Conservation (phyloP, 2,888 invertebrate genomes). For the Xestia sexstrigata region DNA sequence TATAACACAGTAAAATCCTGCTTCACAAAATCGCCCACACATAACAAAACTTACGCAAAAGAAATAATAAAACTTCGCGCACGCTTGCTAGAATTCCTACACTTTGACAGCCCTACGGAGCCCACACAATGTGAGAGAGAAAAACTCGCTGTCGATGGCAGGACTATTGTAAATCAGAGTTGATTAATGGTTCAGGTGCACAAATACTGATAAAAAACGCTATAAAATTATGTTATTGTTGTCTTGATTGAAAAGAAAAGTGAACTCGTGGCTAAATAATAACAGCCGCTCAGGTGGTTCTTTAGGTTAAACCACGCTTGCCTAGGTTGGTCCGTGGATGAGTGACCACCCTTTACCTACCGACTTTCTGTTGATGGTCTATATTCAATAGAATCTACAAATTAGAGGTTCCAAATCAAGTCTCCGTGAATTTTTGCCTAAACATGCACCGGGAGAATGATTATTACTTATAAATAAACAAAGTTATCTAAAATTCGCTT, state of each 20-base stretch:
- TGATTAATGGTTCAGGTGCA: constrained; percentile 46
- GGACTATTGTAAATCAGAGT: constrained; percentile 34
- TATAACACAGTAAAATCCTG: neutral
- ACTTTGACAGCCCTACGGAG: constrained; percentile 9
- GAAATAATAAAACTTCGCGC: constrained; percentile 21
- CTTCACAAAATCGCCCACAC: constrained; percentile 7
- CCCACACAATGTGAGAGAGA: constrained; percentile 13
- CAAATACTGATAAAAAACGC: constrained; percentile 46
- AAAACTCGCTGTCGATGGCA: constrained; percentile 41
- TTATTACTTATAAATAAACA: too few relatives aligned
- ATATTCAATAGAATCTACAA: too few relatives aligned
- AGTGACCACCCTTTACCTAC: too few relatives aligned
- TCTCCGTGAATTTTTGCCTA: too few relatives aligned
- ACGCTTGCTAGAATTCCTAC: neutral
- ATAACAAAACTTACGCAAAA: constrained; percentile 9
- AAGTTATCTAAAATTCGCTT: too few relatives aligned
- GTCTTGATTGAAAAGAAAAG: neutral
- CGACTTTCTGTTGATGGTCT: too few relatives aligned
- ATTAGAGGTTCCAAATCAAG: too few relatives aligned
- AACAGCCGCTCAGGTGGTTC: too few relatives aligned
- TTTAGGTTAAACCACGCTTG: too few relatives aligned
- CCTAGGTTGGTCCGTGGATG: too few relatives aligned
- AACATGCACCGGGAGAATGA: too few relatives aligned
- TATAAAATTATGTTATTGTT: constrained; percentile 2
- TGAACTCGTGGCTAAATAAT: too few relatives aligned